phyloP scores from a whole-genome alignment of 2,113 vertebrate genomes.

The Heterotis niloticus region DNA sequence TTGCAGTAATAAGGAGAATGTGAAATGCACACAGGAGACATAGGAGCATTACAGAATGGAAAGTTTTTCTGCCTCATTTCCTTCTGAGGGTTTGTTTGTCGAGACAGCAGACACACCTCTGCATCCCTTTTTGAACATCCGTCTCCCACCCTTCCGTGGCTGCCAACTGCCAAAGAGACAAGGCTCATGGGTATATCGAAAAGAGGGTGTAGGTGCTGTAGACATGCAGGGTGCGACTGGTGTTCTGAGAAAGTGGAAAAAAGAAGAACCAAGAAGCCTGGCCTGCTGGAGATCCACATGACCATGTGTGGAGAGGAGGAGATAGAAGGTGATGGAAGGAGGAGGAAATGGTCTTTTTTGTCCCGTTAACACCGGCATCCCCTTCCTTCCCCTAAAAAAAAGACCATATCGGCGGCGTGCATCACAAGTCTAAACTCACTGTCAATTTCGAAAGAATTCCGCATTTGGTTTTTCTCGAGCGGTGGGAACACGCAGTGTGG shows the following conservation, averaged over 20 bases:
- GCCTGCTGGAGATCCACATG: background rate
- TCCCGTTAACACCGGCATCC: background rate
- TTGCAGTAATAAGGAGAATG: too few species aligned
- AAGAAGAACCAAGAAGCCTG: background rate
- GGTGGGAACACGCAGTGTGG: background rate
- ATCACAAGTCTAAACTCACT: too few species aligned
- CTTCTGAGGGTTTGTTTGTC: background rate
- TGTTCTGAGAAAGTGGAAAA: background rate
- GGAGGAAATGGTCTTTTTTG: background rate
- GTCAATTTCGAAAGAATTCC: background rate
- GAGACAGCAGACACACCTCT: background rate
- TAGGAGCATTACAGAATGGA: too few species aligned
- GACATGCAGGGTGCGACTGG: too few species aligned
- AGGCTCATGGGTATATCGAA: background rate
- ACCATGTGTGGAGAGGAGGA: background rate
- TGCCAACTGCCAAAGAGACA: background rate
- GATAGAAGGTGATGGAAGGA: background rate
- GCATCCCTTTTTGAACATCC: background rate
- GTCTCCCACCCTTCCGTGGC: slow-evolving; percentile 5
- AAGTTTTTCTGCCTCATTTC: background rate
- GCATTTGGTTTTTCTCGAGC: background rate
- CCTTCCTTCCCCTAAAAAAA: background rate
- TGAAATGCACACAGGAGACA: too few species aligned
- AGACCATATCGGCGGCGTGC: background rate
- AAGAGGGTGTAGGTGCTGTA: background rate